phyloP scores from a whole-genome alignment of 2,797 vertebrate genomes.

The Tangara arthus region DNA sequence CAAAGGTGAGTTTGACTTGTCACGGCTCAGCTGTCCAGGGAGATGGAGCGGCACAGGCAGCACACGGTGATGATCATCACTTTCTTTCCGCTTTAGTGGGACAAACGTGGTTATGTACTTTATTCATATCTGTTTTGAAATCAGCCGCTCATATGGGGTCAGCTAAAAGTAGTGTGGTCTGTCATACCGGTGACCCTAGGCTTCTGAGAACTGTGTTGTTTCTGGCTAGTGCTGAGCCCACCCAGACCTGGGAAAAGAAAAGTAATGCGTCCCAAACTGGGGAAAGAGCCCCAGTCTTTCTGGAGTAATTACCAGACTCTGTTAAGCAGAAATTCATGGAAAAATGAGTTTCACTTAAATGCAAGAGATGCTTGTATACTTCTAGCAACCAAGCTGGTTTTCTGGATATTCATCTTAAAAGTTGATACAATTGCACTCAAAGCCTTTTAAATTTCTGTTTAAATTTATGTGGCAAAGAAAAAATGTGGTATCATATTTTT shows the following conservation, averaged over 20 bases:
- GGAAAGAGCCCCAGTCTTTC: neutral
- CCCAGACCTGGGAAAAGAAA: neutral
- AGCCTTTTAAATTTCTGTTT: neutral
- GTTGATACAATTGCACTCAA: neutral
- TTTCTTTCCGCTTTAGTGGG: neutral
- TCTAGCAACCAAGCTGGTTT: neutral
- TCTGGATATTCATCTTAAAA: neutral
- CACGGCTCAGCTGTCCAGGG: neutral
- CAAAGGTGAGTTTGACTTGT: neutral
- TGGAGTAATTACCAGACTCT: neutral
- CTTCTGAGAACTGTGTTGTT: neutral
- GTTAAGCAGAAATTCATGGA: neutral
- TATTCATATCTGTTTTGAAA: neutral
- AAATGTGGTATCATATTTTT: fast-evolving
- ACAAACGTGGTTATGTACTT: neutral
- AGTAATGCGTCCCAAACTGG: neutral
- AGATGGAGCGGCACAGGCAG: neutral
- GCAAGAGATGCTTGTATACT: fast-evolving
- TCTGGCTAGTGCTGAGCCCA: neutral
- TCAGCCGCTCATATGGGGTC: neutral
- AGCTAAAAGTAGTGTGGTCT: neutral
- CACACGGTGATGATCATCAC: fast-evolving
- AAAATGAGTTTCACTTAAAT: neutral
- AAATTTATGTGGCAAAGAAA: neutral
- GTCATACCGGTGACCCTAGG: neutral